phyloP scores from a whole-genome alignment of 1,140 invertebrate species.

The Cephus cinctus region DNA sequence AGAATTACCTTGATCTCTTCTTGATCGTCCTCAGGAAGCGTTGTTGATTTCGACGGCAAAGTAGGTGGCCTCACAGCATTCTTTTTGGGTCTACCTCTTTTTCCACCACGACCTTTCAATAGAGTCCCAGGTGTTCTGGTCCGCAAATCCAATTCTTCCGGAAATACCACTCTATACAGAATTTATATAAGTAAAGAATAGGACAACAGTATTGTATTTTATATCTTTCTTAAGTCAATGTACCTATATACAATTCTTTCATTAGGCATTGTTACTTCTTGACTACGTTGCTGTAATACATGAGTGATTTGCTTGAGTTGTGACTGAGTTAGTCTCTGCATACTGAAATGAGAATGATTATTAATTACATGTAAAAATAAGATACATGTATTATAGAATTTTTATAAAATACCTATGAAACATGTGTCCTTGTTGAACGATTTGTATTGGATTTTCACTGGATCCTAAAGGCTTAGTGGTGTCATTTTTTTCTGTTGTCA shows the following conservation, averaged over 20 bases:
- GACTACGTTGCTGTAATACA: slow-evolving; percentile 58
- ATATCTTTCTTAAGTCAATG: slow-evolving; percentile 11
- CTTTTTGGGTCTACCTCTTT: slow-evolving; percentile 51
- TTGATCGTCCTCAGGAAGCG: slow-evolving; percentile 33
- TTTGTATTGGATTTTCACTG: slow-evolving; percentile 65
- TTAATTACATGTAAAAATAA: background rate
- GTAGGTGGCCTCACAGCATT: slow-evolving; percentile 25
- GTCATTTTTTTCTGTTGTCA: slow-evolving; percentile 20
- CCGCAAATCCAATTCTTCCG: slow-evolving; percentile 47
- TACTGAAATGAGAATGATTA: slow-evolving; percentile 46
- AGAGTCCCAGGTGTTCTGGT: slow-evolving; percentile 28
- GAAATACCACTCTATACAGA: slow-evolving; percentile 47
- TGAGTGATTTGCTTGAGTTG: slow-evolving; percentile 66
- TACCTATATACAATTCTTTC: slow-evolving; percentile 64
- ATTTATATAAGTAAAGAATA: slow-evolving; percentile 3
- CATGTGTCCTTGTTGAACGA: slow-evolving; percentile 63
- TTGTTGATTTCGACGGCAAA: slow-evolving; percentile 22
- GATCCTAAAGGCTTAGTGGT: slow-evolving; percentile 55
- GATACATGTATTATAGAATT: slow-evolving; percentile 12
- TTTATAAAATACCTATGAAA: slow-evolving; percentile 44
- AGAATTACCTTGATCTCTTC: slow-evolving; percentile 46
- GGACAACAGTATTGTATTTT: slow-evolving; percentile 6
- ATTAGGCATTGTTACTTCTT: slow-evolving; percentile 48
- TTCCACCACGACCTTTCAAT: slow-evolving; percentile 38
- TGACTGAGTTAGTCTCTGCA: slow-evolving; percentile 60